Evolutionary conservation across 2,797 vertebrate genomes (phyloP), one percentile per base, ranked within the genome.

Genomic region (Alca torda): DNA sequence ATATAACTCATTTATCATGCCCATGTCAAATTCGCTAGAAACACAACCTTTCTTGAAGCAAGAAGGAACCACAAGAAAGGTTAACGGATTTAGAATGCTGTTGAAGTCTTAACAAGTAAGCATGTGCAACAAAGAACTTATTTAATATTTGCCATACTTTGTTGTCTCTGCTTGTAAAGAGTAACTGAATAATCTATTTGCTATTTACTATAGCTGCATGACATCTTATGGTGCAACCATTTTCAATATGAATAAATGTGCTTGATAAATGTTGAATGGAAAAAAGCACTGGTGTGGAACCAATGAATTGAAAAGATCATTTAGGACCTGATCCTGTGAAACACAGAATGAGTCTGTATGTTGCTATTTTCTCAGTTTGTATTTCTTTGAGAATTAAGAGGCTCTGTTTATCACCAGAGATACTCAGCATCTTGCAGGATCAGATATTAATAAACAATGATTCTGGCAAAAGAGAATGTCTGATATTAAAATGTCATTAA

Each of bases 1-100:
- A 97, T 97, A 98, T 90, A 97, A 96, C 94, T 97, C 95, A 98
- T 98, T 98, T 98, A 97, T 98, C 97, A 98, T 96, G 78, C 80
- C 93, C 89, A 87, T 84, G 95, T 97, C 97, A 95, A 65, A 96
- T 97, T 89, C 94, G 79, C 96, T 95, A 98, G 79, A 92, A 96
- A 68, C 64, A 65, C 78, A 95, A 90, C 76, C 95, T 96, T 97
- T 96, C 95, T 73, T 74, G 88, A 87, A 89, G 85, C 83, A 92
- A 96, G 94, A 97, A 95, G 64, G 91, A 97, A 92, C 72, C 80
- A 80, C 39, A 80, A 91, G 89, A 97, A 98, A 96, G 96, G 96
- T 96, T 97, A 98, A 98, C 65, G 45, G 92, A 96, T 97, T 97
- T 95, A 92, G 91, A 96, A 97, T 91, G 89, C 76, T 90, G 35